Conservation (phyloP, 2,113 vertebrate genomes). For the Alexandromys fortis region DNA sequence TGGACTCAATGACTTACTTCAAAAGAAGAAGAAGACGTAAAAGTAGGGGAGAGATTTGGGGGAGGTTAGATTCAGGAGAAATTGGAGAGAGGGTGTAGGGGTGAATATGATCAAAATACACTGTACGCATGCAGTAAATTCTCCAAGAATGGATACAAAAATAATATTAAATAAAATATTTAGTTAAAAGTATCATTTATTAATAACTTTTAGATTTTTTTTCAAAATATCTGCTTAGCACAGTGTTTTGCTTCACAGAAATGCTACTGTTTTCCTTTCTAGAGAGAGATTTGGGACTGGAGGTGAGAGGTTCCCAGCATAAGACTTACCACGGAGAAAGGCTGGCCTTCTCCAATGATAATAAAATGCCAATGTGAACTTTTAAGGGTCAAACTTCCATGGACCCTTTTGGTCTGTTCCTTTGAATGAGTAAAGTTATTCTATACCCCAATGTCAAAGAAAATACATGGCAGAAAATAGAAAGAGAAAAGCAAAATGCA, state of each 20-base stretch:
- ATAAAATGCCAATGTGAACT: not conserved
- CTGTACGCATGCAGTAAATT: not conserved
- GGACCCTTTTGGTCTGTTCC: not conserved
- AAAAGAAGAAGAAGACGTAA: not conserved
- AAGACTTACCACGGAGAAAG: not conserved
- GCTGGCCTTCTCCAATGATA: not conserved
- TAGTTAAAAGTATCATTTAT: not conserved
- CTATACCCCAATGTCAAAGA: not conserved
- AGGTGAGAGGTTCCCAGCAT: not conserved
- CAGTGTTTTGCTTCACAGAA: conserved; percentile 13
- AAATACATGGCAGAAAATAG: not conserved
- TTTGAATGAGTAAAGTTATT: not conserved
- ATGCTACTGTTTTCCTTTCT: not conserved
- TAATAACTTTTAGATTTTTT: not conserved
- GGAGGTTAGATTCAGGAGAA: not conserved
- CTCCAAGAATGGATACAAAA: not conserved
- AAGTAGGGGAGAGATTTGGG: not conserved
- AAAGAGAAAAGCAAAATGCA: not conserved
- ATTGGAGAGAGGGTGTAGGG: not conserved
- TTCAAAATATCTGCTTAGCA: not conserved
- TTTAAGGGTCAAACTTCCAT: not conserved
- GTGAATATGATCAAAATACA: not conserved
- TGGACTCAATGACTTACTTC: too few relatives aligned
- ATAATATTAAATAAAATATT: too few relatives aligned
- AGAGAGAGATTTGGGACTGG: not conserved